phyloP scores from a whole-genome alignment of 2,797 vertebrate species.

The Aldrovandia affinis region DNA sequence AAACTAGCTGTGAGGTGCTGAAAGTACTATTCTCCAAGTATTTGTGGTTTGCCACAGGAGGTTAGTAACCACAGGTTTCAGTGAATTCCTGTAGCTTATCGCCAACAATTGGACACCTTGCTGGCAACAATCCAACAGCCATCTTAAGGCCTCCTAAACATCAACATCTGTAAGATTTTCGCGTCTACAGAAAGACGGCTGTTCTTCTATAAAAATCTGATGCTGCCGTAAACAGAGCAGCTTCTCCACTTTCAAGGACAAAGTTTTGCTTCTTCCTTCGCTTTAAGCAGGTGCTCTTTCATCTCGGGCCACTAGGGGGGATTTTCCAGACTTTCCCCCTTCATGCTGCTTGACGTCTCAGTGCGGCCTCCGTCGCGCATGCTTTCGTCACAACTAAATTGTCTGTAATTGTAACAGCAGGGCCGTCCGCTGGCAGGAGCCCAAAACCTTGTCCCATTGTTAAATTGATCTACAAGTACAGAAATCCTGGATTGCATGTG shows the following conservation, averaged over 20 bases:
- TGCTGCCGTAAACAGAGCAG: background rate
- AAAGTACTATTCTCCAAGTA: background rate
- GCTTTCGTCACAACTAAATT: conserved; percentile 9
- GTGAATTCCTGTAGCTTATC: background rate
- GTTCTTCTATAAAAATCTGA: background rate
- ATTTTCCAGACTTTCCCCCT: background rate
- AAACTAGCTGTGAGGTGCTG: background rate
- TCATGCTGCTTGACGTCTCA: conserved; percentile 15
- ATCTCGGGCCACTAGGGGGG: background rate
- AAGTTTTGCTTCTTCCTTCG: background rate
- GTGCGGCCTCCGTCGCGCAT: background rate
- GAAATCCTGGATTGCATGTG: background rate
- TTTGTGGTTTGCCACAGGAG: background rate
- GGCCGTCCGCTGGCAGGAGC: conserved; percentile 8
- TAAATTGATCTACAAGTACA: background rate
- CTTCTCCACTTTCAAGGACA: background rate
- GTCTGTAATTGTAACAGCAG: background rate
- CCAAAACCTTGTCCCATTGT: background rate
- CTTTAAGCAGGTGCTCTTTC: background rate
- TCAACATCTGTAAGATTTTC: background rate
- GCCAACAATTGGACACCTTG: background rate
- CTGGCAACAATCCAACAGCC: background rate
- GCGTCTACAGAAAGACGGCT: background rate
- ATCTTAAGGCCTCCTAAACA: background rate
- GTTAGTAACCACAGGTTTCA: background rate